Evolutionary conservation across 2,113 vertebrate genomes (phyloP), one percentile per base, ranked within the genome.

Genomic region (Callopanchax toddi): DNA sequence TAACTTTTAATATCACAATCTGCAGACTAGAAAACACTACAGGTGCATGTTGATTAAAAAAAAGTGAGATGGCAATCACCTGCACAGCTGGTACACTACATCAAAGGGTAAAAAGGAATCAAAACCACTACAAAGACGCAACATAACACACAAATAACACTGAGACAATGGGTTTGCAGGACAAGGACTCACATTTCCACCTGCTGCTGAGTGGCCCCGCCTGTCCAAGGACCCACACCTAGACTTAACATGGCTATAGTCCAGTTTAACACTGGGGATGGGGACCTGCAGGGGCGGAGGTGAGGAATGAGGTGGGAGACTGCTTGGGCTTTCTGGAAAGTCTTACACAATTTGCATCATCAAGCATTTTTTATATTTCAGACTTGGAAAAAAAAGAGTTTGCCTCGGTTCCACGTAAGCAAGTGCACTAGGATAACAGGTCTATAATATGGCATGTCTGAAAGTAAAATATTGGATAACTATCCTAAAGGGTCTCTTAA

Each of bases 151-250:
- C 21, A 46, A 55, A 74, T 18, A 62, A 71, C 74, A 86, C 45
- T 42, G 50, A 80, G 50, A 82, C 62, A 57, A 81, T 84, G 85
- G 81, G 66, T 52, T 82, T 73, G 71, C 42, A 18, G 60, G 73
- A 85, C 82, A 72, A 75, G 71, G 12, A 92, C 91, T 92, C 90
- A 91, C 90, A 59, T 91, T 91, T 91, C 90, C 89, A 84, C 89
- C 87, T 89, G 86, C 71, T 74, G 91, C 88, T 49, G 86, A 79
- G 82, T 90, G 76, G 77, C 86, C 88, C 72, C 84, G 83, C 85
- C 89, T 91, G 83, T 91, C 88, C 89, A 92, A 84, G 85, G 91
- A 92, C 74, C 88, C 90, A 87, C 90, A 91, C 89, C 91, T 92
- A 88, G 89, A 83, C 84, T 89, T 88, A 89, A 91, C 81, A 85